A percentile compares a stretch with the other conserved stretches of the same genome.
Evolutionary conservation across 2,888 invertebrate species (phyloP).

Genomic region (Brassicogethes aeneus): DNA sequence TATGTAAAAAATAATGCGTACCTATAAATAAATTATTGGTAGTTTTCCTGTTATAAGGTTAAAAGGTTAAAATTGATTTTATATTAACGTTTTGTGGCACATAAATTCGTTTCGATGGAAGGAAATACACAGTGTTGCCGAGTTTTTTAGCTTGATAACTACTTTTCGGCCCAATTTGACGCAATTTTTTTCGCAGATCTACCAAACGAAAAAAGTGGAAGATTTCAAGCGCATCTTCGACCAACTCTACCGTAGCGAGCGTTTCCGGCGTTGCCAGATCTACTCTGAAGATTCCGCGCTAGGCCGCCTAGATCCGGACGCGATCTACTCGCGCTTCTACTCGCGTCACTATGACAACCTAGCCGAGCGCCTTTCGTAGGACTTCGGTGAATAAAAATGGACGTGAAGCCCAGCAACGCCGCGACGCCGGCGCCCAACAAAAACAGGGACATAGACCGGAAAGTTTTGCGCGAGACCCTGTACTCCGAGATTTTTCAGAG

Average conservation of each 20-base stretch:
- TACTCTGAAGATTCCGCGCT: background rate
- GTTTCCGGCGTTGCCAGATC: background rate
- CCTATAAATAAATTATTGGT: too few species aligned
- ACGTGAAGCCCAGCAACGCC: too few species aligned
- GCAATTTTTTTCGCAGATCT: background rate
- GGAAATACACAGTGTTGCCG: too few species aligned
- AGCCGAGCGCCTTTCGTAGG: background rate
- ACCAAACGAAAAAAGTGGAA: background rate
- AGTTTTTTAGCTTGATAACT: too few species aligned
- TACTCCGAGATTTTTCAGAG: slow-evolving; percentile 73
- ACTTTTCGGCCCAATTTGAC: too few species aligned
- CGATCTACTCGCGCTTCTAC: background rate
- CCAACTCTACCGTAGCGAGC: background rate
- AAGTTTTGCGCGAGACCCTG: slow-evolving; percentile 61
- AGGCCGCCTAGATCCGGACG: background rate
- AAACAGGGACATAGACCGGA: slow-evolving; percentile 45
- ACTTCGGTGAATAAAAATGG: too few species aligned
- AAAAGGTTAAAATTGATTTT: too few species aligned
- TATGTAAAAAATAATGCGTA: too few species aligned
- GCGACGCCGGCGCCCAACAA: too few species aligned
- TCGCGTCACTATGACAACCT: background rate
- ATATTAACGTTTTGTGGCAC: too few species aligned
- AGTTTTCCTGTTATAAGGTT: too few species aligned
- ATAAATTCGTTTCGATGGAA: too few species aligned
- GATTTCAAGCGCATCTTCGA: background rate